Percentiles rank a stretch among this genome's conserved stretches.
Evolutionary conservation across 2,113 vertebrate genomes (phyloP).

Genomic region (Bubo scandiacus): DNA sequence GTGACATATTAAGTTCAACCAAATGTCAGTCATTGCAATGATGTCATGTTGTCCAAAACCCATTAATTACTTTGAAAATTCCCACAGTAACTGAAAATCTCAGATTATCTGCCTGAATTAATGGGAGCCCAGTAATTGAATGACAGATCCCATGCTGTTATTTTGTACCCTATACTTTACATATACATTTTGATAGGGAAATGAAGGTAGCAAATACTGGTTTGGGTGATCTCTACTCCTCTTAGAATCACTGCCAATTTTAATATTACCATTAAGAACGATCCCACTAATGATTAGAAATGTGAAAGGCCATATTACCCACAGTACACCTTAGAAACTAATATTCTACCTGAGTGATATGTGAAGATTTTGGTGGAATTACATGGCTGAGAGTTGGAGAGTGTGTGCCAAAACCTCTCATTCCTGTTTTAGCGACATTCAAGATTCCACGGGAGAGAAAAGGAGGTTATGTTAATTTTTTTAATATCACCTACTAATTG

Average conservation of each 20-base stretch:
- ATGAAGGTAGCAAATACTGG: neutral
- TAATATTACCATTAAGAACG: neutral
- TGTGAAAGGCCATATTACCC: neutral
- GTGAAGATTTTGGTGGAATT: neutral
- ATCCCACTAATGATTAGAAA: neutral
- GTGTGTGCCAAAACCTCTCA: neutral
- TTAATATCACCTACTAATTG: neutral
- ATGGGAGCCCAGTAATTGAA: conserved; percentile 34
- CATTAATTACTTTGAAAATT: conserved; percentile 64
- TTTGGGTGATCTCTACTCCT: neutral
- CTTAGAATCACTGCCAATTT: neutral
- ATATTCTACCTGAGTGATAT: neutral
- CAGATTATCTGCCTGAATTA: conserved; percentile 64
- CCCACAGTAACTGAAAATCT: conserved; percentile 64
- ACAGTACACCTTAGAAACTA: neutral
- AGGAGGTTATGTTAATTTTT: neutral
- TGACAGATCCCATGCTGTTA: conserved; percentile 39
- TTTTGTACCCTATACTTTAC: conserved; percentile 11
- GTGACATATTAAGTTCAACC: conserved; percentile 60
- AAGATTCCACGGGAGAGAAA: neutral
- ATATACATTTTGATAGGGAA: neutral
- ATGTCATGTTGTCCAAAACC: conserved; percentile 57
- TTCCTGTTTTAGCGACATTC: neutral
- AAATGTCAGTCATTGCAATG: conserved; percentile 57
- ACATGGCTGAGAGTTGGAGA: neutral